Evolutionary conservation across 2,888 invertebrate species (phyloP).

Genomic region (Baccha elongata): DNA sequence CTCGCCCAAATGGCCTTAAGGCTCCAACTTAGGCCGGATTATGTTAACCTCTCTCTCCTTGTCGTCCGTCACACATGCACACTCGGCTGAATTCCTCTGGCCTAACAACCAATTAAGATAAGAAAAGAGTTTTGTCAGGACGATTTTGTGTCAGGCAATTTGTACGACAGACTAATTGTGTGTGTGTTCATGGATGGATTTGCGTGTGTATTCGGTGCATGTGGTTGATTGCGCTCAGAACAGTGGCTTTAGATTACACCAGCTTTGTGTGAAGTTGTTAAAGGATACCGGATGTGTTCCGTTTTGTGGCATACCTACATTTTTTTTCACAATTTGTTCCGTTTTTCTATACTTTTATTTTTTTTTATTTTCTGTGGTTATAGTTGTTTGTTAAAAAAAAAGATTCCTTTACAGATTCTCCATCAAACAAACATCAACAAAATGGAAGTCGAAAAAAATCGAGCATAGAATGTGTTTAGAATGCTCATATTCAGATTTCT

Average conservation of each 20-base stretch:
- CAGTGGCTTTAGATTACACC: constrained; percentile 70
- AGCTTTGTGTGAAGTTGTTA: constrained; percentile 73
- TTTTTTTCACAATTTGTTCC: constrained; percentile 36
- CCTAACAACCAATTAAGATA: constrained; percentile 73
- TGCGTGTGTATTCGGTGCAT: constrained; percentile 34
- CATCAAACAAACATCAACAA: constrained; percentile 64
- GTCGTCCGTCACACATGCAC: constrained; percentile 21
- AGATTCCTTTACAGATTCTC: constrained; percentile 58
- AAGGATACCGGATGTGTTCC: constrained; percentile 68
- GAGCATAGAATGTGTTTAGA: constrained; percentile 42
- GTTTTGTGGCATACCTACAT: not conserved
- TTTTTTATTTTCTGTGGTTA: constrained; percentile 55
- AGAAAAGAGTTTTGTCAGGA: constrained; percentile 73
- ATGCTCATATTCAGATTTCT: constrained; percentile 65
- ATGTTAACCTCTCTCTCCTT: constrained; percentile 62
- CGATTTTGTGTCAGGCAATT: constrained; percentile 74
- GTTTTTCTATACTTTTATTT: constrained; percentile 9
- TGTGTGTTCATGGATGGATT: constrained; percentile 24
- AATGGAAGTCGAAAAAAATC: constrained; percentile 15
- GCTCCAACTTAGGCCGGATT: constrained; percentile 63
- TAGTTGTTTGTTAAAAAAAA: constrained; percentile 60
- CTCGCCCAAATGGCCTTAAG: constrained; percentile 52
- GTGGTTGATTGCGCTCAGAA: constrained; percentile 69
- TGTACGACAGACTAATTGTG: constrained; percentile 70
- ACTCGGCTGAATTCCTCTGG: constrained; percentile 33